Conservation (phyloP, 2,797 vertebrate species). For the Holocentrus rufus region DNA sequence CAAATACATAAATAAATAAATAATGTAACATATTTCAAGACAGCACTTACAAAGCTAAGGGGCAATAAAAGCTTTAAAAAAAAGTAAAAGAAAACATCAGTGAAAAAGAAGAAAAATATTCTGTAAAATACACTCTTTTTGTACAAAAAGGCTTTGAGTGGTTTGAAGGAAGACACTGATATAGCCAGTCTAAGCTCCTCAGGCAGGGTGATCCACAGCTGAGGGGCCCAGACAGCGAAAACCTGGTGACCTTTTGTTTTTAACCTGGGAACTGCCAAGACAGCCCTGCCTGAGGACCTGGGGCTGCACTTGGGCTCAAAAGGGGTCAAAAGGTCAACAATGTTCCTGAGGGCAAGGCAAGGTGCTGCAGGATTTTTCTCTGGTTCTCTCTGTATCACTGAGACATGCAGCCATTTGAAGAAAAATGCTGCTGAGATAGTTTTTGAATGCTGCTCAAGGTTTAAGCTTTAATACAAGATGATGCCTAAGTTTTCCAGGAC, state of each 20-base stretch:
- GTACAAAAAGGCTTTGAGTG: background rate
- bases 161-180: slow-evolving; percentile 6
- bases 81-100: no score
- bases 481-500: no score
- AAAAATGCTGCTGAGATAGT: no score
- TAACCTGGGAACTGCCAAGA: slow-evolving; percentile 32
- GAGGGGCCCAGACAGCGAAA: background rate
- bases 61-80: background rate
- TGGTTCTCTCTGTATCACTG: no score
- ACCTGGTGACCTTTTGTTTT: slow-evolving; percentile 30
- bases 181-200: slow-evolving; percentile 19
- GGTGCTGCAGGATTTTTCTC: no score
- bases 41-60: background rate
- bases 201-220: background rate
- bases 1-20: no score
- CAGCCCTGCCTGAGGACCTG: slow-evolving; percentile 10
- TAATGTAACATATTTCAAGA: no score
- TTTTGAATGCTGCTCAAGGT: no score
- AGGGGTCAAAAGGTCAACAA: background rate
- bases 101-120: background rate
- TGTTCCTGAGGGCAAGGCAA: background rate
- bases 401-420: no score
- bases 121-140: no score
- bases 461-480: no score
- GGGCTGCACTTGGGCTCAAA: slow-evolving; percentile 30